Base-by-base conservation (phyloP, 1,140 invertebrate genomes). In the Drosophila sucinea region DNA sequence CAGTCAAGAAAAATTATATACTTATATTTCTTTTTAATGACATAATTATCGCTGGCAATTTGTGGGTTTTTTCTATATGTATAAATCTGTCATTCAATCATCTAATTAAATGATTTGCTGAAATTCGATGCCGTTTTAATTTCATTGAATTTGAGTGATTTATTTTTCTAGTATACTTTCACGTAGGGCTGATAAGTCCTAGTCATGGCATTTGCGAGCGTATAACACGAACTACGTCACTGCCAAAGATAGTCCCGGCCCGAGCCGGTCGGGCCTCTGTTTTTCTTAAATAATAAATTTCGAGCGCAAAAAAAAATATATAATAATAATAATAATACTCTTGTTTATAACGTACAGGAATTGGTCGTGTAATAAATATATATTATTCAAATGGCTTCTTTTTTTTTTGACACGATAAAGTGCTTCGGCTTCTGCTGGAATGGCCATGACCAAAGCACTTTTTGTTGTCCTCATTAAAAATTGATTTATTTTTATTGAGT, bases 281-380 rank as follows among this genome's bases (percentile, higher is more conserved):
- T 47, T 47, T 47, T 25, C n/a, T 44, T 47, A 23, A 47, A 25
- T 47, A 47, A 51, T 51, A 51, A 51, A 51, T 51, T 27, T 27
- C 27, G 27, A 8, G 3, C 23, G 27, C 44, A 27, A 51, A 8
- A 51, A 51, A 51, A 8, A 25, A 51, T 23, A 51, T 27, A 51
- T 47, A 47, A 51, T 51, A 51, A 51, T 27, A 51, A 51, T 8
- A 51, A 51, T 17, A 17, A 17, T 44, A 44, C 41, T 10, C 23
- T 51, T 2, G 3, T 27, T 23, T 51, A 2, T 38, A 38, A 2
- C 11, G 25, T 27, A 51, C 8, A 27, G 23, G 27, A 27, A 27
- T 27, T 27, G 7, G 27, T 51, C 25, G 44, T 51, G 44, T 51
- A 41, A 41, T 17, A 41, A 4, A 41, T 51, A 38, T 38, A 38